These are phyloP conservation scores for Phycodurus eques DNA, from an alignment of 2,113 vertebrate species.

Conservation along the genomic window DNA sequence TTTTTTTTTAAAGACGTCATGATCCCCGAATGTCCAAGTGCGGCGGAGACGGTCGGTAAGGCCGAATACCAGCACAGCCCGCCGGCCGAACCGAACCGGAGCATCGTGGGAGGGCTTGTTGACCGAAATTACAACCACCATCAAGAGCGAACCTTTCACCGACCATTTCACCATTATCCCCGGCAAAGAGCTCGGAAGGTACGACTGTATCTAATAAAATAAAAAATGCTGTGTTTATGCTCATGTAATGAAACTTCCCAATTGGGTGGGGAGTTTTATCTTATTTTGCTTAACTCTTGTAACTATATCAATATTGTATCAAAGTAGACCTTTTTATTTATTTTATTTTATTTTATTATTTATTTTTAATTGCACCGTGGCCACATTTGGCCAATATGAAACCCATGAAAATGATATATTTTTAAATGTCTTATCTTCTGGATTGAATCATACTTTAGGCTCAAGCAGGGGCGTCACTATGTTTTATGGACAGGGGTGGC, in stretches of 20 bases:
- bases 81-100: constrained; percentile 43
- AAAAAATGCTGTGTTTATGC: not conserved
- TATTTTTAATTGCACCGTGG: no score
- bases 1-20: constrained; percentile 37
- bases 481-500: not conserved
- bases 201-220: not conserved
- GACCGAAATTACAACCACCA: constrained; percentile 55
- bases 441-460: not conserved
- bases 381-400: no score
- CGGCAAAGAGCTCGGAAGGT: constrained; percentile 71
- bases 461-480: not conserved
- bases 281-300: not conserved
- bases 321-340: not conserved
- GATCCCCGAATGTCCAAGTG: constrained; percentile 62
- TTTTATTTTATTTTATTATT: not conserved
- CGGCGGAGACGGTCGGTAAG: constrained; percentile 42
- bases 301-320: not conserved
- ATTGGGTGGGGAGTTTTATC: no score
- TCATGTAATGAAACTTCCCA: not conserved
- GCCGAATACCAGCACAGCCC: constrained; percentile 23
- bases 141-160: constrained; percentile 62
- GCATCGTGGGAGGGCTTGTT: constrained; percentile 60
- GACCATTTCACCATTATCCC: constrained; percentile 71
- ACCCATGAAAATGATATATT: no score
- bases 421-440: no score